A percentile compares a stretch with the other conserved stretches of the same genome.
phyloP scores from a whole-genome alignment of 2,113 vertebrate genomes.

The Euleptes europaea region DNA sequence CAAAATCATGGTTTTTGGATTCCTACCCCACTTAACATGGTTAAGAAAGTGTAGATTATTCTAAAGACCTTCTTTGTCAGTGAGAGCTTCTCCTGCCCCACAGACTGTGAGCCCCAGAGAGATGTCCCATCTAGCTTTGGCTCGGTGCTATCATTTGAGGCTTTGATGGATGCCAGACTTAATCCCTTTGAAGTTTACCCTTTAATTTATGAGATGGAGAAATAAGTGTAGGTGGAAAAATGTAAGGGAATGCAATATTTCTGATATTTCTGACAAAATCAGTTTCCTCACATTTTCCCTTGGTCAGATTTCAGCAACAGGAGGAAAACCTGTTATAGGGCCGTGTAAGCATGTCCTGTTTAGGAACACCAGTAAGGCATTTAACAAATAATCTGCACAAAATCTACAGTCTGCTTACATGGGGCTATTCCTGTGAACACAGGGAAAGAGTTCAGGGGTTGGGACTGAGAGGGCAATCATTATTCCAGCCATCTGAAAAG shows the following conservation, averaged over 20 bases:
- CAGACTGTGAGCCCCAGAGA: not conserved
- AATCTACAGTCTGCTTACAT: not conserved
- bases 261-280: not conserved
- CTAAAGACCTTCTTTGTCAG: fast-evolving
- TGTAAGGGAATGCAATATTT: not conserved
- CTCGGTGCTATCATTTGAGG: not conserved
- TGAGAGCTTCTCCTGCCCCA: not conserved
- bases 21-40: not conserved
- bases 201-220: not conserved
- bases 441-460: no score
- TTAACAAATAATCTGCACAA: not conserved
- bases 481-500: not conserved
- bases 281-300: not conserved
- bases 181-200: not conserved
- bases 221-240: not conserved
- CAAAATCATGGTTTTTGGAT: not conserved
- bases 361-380: not conserved
- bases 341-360: fast-evolving
- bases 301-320: not conserved
- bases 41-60: fast-evolving
- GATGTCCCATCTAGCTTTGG: not conserved
- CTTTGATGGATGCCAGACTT: not conserved
- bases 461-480: not conserved
- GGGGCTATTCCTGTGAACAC: not conserved
- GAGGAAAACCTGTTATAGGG: fast-evolving